Base-by-base conservation (phyloP, 2,888 invertebrate genomes). In the Drosophila lacicola region DNA sequence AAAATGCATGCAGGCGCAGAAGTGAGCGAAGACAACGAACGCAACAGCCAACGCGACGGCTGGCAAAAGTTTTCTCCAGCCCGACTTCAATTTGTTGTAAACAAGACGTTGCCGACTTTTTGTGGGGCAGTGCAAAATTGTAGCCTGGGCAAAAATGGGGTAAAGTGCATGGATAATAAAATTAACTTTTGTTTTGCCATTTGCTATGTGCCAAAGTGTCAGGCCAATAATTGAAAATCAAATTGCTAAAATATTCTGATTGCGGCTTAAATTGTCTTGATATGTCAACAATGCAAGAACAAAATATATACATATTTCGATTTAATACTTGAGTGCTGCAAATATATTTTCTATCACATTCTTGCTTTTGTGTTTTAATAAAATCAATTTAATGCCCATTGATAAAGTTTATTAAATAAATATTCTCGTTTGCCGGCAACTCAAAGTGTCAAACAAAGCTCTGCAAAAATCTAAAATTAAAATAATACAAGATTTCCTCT, bases 121-220 rank as follows among this genome's bases (percentile, higher is more conserved):
- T 55, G 64, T 0, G 33, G 39, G 44, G 29, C 39, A n/a, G 19
- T 53, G 39, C 17, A 13, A 13, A 41, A 49, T 61, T 74, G 54
- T 67, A 46, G 50, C 34, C 4, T 29, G 29, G 41, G n/a, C 36
- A 71, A 71, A 71, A 74, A 78, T 87, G 69, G 45, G 29, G 29
- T 8, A 82, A 83, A 80, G 67, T 78, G 82, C 81, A 80, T 50
- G 61, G 55, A 60, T 80, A 67, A 82, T 74, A 46, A 74, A 87
- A 81, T 82, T 73, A 88, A 88, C 58, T 70, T 82, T 68, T 81
- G 62, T 70, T 74, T 65, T 54, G 62, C 25, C 61, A 33, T 62
- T 54, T 62, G 60, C 44, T 25, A 19, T 50, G 58, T 29, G 29
- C 29, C 75, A 50, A 62, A 74, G 74, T 74, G 75, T 78, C 75